Base-by-base conservation (phyloP, 2,797 vertebrate genomes). In the Sparus aurata region DNA sequence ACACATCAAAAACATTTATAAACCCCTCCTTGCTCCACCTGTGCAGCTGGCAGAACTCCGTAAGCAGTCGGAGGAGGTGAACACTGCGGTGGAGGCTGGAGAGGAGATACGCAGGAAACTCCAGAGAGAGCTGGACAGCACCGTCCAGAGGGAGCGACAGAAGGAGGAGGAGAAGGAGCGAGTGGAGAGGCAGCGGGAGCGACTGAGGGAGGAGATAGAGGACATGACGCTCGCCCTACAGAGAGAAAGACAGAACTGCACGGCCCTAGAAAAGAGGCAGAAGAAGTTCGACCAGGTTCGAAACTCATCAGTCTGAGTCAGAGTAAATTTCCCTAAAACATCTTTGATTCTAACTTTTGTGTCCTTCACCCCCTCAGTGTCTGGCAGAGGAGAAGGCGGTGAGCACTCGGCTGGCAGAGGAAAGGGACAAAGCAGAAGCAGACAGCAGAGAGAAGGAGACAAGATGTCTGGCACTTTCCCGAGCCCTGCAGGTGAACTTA, bases 251-350 rank as follows among this genome's bases (percentile, higher is more conserved):
- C 97, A 98, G 90, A 97, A 97, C 65, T 96, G 97, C 88, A 93
- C 92, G 0, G 79, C 95, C 0, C 94, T 98, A 23, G 97, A 98
- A 87, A 98, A 98, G 93, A 96, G 96, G 85, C 97, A 98, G 92
- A 97, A 97, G 91, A 98, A 98, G 85, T 98, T 98, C 6, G 97
- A 98, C 90, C 97, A 98, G 97, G 97, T 98, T 20, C 55, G 82
- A 50, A n/a, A 30, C 18, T 27, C 11, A 12, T 16, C 3, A 0
- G 12, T 41, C 23, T 69, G 38, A 18, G 18, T 64, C 2, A 22
- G 3, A 22, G n/a, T 1, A 30, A 5, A 50, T 50, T 7, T 57
- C 30, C 6, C 16, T 47, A 20, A 69, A 53, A 55, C 34, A 5
- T 47, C 17, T 3, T 5, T 12, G 8, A 69, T 18, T 55, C 49